phyloP scores from a whole-genome alignment of 2,113 vertebrate species.

The Tapirus terrestris region DNA sequence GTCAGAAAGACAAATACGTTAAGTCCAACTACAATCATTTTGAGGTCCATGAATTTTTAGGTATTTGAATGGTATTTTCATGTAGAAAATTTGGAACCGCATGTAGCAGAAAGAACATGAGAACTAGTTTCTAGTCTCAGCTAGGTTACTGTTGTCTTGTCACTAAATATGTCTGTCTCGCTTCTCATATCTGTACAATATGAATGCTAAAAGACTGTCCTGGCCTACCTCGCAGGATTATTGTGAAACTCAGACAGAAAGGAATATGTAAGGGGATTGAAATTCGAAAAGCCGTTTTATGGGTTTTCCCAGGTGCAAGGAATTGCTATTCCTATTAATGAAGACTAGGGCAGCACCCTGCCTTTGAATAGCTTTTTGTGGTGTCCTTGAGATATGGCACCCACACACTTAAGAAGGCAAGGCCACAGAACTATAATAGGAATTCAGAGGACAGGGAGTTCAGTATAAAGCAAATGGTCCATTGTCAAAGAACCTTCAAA shows the following conservation, averaged over 20 bases:
- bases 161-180: not conserved
- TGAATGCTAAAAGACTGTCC: not conserved
- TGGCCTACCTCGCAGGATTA: not conserved
- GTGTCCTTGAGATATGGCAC: not conserved
- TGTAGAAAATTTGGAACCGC: not conserved
- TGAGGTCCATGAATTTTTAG: not conserved
- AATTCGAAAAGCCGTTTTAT: not conserved
- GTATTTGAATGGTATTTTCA: not conserved
- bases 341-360: not conserved
- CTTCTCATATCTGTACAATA: not conserved
- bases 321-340: not conserved
- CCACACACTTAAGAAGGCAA: not conserved
- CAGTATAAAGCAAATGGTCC: not conserved
- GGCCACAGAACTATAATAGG: not conserved
- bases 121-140: not conserved
- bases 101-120: not conserved
- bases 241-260: not conserved
- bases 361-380: not conserved
- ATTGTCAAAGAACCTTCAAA: not conserved
- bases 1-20: not conserved
- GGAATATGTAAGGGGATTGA: not conserved
- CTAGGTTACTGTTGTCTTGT: not conserved
- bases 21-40: not conserved
- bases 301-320: not conserved
- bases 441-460: not conserved